These are phyloP conservation scores for Anseranas semipalmata DNA, from an alignment of 2,113 vertebrate genomes.

Conservation along the genomic window DNA sequence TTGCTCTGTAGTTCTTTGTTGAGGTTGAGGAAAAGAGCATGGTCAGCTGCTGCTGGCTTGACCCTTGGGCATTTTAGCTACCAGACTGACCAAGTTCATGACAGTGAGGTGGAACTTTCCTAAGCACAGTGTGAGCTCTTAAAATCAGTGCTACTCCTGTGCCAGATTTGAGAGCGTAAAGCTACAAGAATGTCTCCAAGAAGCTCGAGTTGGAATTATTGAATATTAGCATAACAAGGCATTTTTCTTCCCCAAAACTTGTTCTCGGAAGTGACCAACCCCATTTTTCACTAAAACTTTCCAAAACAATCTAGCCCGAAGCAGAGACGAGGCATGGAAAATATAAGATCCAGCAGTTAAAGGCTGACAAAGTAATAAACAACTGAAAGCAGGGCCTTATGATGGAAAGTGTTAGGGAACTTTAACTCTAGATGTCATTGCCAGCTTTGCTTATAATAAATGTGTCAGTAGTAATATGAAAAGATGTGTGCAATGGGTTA, in stretches of 20 bases:
- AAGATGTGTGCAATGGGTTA: conserved; percentile 2
- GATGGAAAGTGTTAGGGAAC: conserved; percentile 27
- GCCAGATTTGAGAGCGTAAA: not conserved
- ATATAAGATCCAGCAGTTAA: conserved; percentile 20
- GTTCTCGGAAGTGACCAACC: not conserved
- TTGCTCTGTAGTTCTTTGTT: not conserved
- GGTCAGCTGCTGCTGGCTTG: not conserved
- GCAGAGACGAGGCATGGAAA: not conserved
- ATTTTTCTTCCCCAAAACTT: not conserved
- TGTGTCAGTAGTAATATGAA: conserved; percentile 51
- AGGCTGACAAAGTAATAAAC: conserved; percentile 50
- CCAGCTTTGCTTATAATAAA: conserved; percentile 57
- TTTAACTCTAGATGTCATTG: conserved; percentile 55
- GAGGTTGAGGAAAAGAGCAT: not conserved
- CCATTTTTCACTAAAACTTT: conserved; percentile 42
- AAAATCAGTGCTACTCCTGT: not conserved
- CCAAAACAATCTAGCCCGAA: not conserved
- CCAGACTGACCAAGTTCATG: not conserved
- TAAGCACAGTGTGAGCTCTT: not conserved
- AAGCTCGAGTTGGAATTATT: not conserved
- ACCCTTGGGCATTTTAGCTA: not conserved
- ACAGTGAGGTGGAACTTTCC: not conserved
- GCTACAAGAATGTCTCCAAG: not conserved
- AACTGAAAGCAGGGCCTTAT: conserved; percentile 41
- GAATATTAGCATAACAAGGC: not conserved